Base-by-base conservation (phyloP, 2,113 vertebrate species). In the Ageneiosus marmoratus region DNA sequence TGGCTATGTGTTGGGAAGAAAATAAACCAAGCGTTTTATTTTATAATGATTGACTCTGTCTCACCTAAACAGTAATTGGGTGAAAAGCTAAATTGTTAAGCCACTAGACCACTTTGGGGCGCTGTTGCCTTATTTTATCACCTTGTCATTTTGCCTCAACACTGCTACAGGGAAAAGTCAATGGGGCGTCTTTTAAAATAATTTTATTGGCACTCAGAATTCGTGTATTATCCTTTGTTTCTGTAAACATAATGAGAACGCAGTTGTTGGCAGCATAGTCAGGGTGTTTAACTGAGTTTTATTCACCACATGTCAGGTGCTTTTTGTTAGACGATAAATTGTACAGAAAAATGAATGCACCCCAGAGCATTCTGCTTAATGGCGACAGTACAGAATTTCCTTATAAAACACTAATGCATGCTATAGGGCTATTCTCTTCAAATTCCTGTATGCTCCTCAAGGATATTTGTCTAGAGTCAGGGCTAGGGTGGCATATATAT, bases 221-320 rank as follows among this genome's bases (percentile, higher is more conserved):
- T 75, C 9, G 80, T 60, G 44, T 50, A 65, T 74, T 65, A 29
- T 65, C 72, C 41, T 58, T 65, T 50, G 41, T 50, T n/a, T 82
- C 27, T 75, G 10, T 56, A 56, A 44, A 32, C 24, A 22, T 72
- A 81, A 72, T 56, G 51, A 29, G 46, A 81, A 44, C 53, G 58
- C 34, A 24, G 34, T 53, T 81, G 80, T 73, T 27, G 67, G 41
- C 79, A 72, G 67, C 18, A 16, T 11, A 78, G 53, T 41, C 5
- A 2, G 11, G 58, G 67, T 81, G 80, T 58, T 81, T 81, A 81
- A 81, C 80, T 44, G 65, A 81, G 80, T 48, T 73, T 81, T 73
- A 56, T 73, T 81, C 80, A 72, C 67, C 34, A 69, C 20, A 29
- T n/a, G 50, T 56, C 80, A 73, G 37, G 73, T 67, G 44, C 20